Base-by-base conservation (phyloP, 2,113 vertebrate species). In the Puntigrus tetrazona region DNA sequence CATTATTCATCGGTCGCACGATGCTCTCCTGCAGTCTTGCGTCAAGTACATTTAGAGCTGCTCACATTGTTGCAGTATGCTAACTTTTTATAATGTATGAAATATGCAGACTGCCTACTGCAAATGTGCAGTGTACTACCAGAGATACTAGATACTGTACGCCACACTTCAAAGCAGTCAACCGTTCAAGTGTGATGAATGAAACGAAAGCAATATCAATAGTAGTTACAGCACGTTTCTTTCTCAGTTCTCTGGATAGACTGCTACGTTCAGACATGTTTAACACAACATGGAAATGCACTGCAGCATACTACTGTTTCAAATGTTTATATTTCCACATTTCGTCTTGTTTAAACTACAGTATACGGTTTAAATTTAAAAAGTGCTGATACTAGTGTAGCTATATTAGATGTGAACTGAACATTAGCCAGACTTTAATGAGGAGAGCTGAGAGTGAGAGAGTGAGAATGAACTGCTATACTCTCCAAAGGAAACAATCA, bases 1-100 rank as follows among this genome's bases (percentile, higher is more conserved):
- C 61, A 45, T 52, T 41, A 57, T 79, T 74, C 59, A 79, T 67
- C 7, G 31, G 80, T 81, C 72, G 57, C 34, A 57, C 63, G 29
- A 20, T 9, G 57, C 5, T 70, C 25, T n/a, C 38, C 27, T 72
- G 13, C 31, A 73, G 67, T 73, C 25, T 81, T 29, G n/a, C 31
- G 27, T 8, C 43, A 16, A 63, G 45, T 41, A n/a, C 22, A 43
- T 31, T 18, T 14, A 84, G 31, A 63, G 0, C 65, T 31, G 16
- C 61, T 69, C 31, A 36, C 31, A 22, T 20, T 69, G 65, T 69
- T 69, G 31, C 31, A 69, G 65, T 36, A 20, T 20, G 31, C 16
- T 69, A 38, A 69, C 20, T 69, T 69, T 69, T 9, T 69, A 20
- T 36, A n/a, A 67, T 36, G 3, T 7, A 20, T 67, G 6, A 18